Evolutionary conservation across 2,797 vertebrate species (phyloP).

Genomic region (Notamacropus eugenii): DNA sequence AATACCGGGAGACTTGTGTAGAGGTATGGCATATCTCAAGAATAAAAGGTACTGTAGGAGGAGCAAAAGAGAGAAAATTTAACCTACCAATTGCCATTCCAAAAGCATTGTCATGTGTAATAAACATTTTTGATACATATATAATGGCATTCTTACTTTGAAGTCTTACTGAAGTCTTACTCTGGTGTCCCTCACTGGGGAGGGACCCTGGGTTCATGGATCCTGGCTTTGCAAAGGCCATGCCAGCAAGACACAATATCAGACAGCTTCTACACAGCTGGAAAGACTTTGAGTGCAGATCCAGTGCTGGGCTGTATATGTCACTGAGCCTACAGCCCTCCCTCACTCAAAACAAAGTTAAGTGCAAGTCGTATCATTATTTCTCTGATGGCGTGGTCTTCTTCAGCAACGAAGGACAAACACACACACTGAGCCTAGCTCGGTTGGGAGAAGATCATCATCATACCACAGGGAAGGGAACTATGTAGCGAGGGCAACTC

Average conservation of each 20-base stretch:
- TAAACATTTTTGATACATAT: background rate
- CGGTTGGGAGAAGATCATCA: background rate
- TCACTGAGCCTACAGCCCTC: background rate
- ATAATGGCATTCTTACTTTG: background rate
- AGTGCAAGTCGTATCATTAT: too few species aligned
- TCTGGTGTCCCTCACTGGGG: background rate
- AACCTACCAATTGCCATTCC: background rate
- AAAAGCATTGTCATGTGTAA: background rate
- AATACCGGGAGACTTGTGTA: background rate
- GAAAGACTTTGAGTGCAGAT: background rate
- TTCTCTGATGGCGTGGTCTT: too few species aligned
- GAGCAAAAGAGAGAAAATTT: background rate
- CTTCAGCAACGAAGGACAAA: too few species aligned
- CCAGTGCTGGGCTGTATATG: background rate
- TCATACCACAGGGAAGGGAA: background rate
- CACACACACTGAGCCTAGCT: background rate
- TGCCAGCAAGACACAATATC: background rate
- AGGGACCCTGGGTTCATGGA: background rate
- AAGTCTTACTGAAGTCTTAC: background rate
- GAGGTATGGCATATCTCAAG: background rate
- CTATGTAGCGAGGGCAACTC: background rate
- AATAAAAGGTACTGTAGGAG: background rate
- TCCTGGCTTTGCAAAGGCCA: background rate
- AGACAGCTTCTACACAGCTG: background rate
- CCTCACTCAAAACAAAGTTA: too few species aligned